These are phyloP conservation scores for Bujurquina vittata DNA, from an alignment of 2,113 vertebrate genomes.

Conservation along the genomic window DNA sequence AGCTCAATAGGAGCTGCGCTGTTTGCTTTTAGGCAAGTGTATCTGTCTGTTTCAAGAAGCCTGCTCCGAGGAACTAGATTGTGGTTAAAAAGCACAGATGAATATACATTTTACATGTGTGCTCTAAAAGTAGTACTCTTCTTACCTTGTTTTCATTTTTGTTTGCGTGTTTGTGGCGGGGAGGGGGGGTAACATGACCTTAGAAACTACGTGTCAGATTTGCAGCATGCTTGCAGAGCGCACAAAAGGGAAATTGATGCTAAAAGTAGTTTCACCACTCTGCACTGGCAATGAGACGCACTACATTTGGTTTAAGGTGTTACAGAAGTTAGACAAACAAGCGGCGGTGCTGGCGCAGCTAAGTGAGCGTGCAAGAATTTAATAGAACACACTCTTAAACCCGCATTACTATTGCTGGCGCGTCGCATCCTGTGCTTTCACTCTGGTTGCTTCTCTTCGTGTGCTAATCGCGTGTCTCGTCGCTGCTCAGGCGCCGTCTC, in stretches of 20 bases:
- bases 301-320: neutral
- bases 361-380: neutral
- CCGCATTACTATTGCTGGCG: neutral
- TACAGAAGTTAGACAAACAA: neutral
- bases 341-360: neutral
- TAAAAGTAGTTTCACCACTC: neutral
- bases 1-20: neutral
- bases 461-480: neutral
- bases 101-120: neutral
- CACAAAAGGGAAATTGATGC: neutral
- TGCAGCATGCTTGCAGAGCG: neutral
- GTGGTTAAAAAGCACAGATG: neutral
- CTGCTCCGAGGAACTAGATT: neutral
- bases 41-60: neutral
- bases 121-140: neutral
- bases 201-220: neutral
- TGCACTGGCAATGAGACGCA: neutral
- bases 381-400: neutral
- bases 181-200: neutral
- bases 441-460: neutral
- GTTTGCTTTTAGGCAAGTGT: constrained; percentile 1
- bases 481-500: constrained; percentile 70
- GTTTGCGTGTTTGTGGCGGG: neutral
- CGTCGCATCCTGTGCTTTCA: neutral
- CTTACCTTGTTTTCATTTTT: neutral